Conservation (phyloP, 1,140 invertebrate species). For the Trachymyrmex septentrionalis region DNA sequence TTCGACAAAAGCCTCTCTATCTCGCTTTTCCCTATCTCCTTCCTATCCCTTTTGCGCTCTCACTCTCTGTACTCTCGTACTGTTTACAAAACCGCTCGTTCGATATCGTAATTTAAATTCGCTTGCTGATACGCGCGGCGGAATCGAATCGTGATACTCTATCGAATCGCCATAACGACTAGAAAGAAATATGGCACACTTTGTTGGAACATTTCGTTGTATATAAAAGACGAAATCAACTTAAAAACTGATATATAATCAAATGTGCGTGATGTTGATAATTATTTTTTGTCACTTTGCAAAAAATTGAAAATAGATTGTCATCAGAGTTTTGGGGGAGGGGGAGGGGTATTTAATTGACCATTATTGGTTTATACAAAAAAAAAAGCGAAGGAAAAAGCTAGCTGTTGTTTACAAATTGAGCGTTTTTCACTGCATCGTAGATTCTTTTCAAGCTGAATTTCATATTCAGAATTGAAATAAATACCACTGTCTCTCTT, state of each 20-base stretch:
- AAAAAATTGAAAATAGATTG: not conserved
- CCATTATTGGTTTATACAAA: not conserved
- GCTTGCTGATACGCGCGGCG: slow-evolving; percentile 34
- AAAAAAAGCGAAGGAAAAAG: not conserved
- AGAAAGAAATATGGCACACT: slow-evolving; percentile 30
- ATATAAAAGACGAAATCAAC: not conserved
- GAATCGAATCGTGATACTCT: slow-evolving; percentile 44
- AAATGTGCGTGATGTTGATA: not conserved
- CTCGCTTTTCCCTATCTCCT: not conserved
- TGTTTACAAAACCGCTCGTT: slow-evolving; percentile 59
- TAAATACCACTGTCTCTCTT: slow-evolving; percentile 8
- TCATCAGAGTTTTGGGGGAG: not conserved
- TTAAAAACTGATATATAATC: not conserved
- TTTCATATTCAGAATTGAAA: slow-evolving; percentile 24
- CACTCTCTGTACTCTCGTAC: not conserved
- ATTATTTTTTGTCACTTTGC: slow-evolving; percentile 14
- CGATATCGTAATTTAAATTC: slow-evolving; percentile 63
- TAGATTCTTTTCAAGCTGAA: not conserved
- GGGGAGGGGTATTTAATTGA: not conserved
- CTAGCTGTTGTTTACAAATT: not conserved
- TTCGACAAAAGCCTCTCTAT: slow-evolving; percentile 52
- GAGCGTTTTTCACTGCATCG: not conserved
- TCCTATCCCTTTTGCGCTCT: not conserved
- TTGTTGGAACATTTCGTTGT: not conserved
- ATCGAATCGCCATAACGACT: slow-evolving; percentile 37